Evolutionary conservation across 2,797 vertebrate genomes (phyloP).

Genomic region (Syngnathus rostellatus): DNA sequence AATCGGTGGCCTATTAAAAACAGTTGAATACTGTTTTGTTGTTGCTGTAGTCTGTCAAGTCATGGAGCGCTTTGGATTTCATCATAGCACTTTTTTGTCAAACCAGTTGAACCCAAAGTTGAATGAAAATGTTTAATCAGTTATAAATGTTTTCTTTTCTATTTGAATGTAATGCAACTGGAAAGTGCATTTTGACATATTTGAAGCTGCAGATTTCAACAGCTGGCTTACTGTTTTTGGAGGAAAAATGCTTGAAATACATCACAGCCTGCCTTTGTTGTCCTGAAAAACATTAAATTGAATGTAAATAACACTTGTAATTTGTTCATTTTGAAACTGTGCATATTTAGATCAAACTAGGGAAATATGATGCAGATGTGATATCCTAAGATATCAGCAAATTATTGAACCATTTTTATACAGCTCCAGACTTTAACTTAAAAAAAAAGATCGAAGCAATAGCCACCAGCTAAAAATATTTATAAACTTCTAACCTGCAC

Average conservation of each 20-base stretch:
- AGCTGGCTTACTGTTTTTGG: slow-evolving; percentile 20
- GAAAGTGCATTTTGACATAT: slow-evolving; percentile 38
- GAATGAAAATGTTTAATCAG: slow-evolving; percentile 29
- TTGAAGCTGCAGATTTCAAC: slow-evolving; percentile 29
- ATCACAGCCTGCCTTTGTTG: slow-evolving; percentile 61
- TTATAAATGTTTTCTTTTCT: slow-evolving; percentile 27
- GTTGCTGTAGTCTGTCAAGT: slow-evolving; percentile 42
- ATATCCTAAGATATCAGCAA: not conserved
- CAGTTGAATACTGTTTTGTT: slow-evolving; percentile 33
- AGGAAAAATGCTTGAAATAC: slow-evolving; percentile 52
- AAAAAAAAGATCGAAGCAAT: too few species aligned
- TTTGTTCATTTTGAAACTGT: slow-evolving; percentile 9
- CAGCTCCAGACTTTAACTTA: too few species aligned
- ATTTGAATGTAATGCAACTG: slow-evolving; percentile 47
- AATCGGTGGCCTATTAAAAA: slow-evolving; percentile 24
- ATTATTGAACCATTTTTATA: not conserved
- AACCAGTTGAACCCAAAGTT: slow-evolving; percentile 47
- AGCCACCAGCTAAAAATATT: too few species aligned
- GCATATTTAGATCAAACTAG: not conserved
- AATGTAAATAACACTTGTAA: slow-evolving; percentile 50
- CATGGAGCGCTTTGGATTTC: slow-evolving; percentile 34
- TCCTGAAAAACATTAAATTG: slow-evolving; percentile 59
- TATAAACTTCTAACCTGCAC: too few species aligned
- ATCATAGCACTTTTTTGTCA: slow-evolving; percentile 44
- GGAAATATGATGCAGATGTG: not conserved